phyloP scores from a whole-genome alignment of 2,113 vertebrate genomes.

The Orcinus orca region DNA sequence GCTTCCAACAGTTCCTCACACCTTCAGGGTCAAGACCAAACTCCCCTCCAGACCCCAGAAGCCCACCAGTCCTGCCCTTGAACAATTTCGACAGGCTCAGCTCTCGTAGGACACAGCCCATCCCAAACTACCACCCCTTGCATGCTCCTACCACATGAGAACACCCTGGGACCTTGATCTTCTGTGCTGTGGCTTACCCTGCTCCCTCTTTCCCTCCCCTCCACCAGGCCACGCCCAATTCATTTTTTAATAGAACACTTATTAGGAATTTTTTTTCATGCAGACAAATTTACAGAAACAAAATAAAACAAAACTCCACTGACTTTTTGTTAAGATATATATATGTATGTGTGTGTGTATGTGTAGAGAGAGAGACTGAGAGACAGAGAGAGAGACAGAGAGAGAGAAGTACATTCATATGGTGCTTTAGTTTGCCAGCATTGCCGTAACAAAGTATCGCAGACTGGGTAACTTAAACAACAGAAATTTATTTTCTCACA shows the following conservation, averaged over 20 bases:
- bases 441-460: neutral
- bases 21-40: neutral
- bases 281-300: neutral
- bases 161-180: neutral
- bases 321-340: neutral
- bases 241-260: neutral
- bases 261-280: neutral
- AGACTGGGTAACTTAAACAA: neutral
- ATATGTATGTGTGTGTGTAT: no score
- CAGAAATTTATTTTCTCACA: neutral
- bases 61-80: no score
- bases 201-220: neutral
- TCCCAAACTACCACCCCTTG: neutral
- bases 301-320: neutral
- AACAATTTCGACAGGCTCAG: neutral
- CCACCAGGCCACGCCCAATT: neutral
- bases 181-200: neutral
- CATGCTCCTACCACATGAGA: neutral
- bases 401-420: neutral
- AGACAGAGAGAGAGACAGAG: no score
- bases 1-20: neutral
- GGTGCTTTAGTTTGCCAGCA: neutral
- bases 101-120: neutral
- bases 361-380: no score
- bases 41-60: neutral